Conservation (phyloP, 1,140 invertebrate genomes). For the Platorchestia sp. region DNA sequence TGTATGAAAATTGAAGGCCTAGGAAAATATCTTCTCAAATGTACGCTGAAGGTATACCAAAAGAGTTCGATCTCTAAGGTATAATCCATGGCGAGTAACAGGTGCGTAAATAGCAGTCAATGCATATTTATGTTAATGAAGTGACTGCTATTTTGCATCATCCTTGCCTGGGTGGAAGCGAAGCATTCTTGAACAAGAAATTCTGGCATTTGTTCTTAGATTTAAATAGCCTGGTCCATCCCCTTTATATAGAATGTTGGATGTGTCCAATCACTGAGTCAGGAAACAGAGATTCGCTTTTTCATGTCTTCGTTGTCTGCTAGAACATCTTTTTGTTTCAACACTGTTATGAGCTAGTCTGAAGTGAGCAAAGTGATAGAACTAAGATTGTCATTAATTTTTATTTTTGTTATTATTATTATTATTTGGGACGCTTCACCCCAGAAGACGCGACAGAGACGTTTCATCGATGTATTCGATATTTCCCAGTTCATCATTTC, state of each 20-base stretch:
- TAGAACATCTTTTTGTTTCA: too few relatives aligned
- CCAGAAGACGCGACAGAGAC: too few relatives aligned
- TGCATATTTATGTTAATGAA: not conserved
- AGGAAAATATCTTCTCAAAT: not conserved
- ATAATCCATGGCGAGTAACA: not conserved
- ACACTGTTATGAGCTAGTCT: too few relatives aligned
- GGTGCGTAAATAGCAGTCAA: not conserved
- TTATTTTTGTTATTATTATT: too few relatives aligned
- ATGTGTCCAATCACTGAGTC: not conserved
- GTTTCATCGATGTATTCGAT: too few relatives aligned
- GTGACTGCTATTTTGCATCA: not conserved
- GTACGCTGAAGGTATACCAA: not conserved
- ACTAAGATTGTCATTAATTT: too few relatives aligned
- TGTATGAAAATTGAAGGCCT: not conserved
- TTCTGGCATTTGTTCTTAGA: not conserved
- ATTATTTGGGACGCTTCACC: too few relatives aligned
- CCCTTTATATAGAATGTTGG: not conserved
- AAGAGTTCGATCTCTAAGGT: not conserved
- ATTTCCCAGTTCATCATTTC: too few relatives aligned
- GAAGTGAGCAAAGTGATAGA: too few relatives aligned
- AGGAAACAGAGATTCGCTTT: not conserved
- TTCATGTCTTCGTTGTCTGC: not conserved
- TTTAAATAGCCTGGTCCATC: not conserved
- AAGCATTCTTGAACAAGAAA: not conserved
- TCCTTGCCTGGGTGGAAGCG: not conserved